Evolutionary conservation across 1,140 invertebrate genomes (phyloP), one percentile per base, ranked within the genome.

Genomic region (Drosophila chauvacae): DNA sequence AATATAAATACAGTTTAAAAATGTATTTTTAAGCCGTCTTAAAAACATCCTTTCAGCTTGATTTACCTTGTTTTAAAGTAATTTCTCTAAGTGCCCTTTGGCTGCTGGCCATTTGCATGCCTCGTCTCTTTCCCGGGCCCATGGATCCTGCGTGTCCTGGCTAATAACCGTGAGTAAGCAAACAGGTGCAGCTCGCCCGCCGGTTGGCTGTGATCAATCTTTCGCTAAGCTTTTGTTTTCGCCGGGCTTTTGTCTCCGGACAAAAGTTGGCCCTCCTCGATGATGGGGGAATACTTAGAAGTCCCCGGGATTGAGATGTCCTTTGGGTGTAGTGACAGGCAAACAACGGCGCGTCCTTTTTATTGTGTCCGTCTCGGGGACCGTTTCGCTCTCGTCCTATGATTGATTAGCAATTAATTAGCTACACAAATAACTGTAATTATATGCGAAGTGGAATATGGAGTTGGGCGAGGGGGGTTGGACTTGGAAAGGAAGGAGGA

Each of bases 371-470:
- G 68, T 68, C 55, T 42, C 28, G 20, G 66, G 23, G 66, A n/a
- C 41, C 33, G 66, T 68, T 50, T 56, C 66, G 63, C 63, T 72
- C 66, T 77, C 57, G 71, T 59, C 77, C 87, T 82, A 91, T 90
- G 86, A 90, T 90, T 90, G 86, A 90, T 90, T 90, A 90, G 86
- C 86, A 90, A 90, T 90, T 90, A 90, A 90, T 90, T 90, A 90
- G 86, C 86, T 90, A 86, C 86, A 90, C 86, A 90, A 90, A 90
- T 90, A 90, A 86, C 74, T 85, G 75, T 91, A 90, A 90, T 90
- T 90, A 90, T 90, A 90, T 90, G 85, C 80, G 71, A 80, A 28
- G 48, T 6, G 30, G 55, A 30, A 30, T 30, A 2, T 30, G 30
- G 45, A 16, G 20, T 37, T 10, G 20, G 51, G 51, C 4, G 26